These are phyloP conservation scores for Lasioglossum morio DNA, from an alignment of 2,888 invertebrate genomes.

Conservation along the genomic window DNA sequence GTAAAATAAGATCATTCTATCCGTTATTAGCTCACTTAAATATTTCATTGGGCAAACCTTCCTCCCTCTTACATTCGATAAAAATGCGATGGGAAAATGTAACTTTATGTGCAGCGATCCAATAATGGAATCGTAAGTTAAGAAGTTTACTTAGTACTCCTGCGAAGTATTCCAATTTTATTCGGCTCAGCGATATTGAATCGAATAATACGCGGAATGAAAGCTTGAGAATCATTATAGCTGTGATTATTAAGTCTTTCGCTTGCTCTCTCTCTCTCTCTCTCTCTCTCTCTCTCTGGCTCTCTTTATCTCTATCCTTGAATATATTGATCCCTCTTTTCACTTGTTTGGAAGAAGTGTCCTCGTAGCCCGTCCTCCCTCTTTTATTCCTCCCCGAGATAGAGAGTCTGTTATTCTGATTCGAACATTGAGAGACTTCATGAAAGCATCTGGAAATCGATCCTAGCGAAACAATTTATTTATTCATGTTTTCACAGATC, in stretches of 20 bases:
- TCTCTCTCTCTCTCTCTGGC: too few relatives aligned
- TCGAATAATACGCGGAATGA: conserved; percentile 3
- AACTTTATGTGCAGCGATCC: neutral
- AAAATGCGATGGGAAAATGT: neutral
- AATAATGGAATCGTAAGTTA: neutral
- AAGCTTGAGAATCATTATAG: conserved; percentile 5
- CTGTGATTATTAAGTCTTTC: conserved; percentile 23
- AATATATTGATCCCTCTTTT: conserved; percentile 17
- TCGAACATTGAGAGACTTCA: conserved; percentile 5
- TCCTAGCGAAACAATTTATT: neutral
- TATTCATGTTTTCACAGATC: neutral
- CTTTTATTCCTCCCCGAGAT: neutral
- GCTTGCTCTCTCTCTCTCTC: neutral
- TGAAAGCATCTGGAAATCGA: neutral
- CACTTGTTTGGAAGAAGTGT: conserved; percentile 28
- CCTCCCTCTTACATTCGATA: neutral
- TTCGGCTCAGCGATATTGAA: neutral
- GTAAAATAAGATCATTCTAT: neutral
- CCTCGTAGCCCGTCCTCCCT: neutral
- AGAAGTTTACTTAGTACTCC: neutral
- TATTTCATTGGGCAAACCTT: neutral
- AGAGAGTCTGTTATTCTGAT: neutral
- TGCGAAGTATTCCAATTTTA: neutral
- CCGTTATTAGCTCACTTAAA: neutral
- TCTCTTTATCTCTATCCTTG: neutral